Evolutionary conservation across 2,113 vertebrate genomes (phyloP), one percentile per base, ranked within the genome.

Genomic region (Danionella cerebrum): DNA sequence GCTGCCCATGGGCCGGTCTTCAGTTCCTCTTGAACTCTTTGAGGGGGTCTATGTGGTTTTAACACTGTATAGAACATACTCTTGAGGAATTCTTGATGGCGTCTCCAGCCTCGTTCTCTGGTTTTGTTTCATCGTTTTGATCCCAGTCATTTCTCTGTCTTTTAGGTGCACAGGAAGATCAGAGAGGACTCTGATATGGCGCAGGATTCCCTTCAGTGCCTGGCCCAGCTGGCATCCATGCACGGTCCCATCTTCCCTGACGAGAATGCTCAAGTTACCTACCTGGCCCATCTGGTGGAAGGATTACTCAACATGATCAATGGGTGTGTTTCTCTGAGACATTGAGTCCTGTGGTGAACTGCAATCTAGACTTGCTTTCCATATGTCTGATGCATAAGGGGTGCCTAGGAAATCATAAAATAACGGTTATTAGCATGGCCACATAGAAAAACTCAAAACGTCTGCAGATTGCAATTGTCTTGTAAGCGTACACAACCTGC

Each of bases 171-270:
- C 89, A 91, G 92, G 80, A 98, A 98, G 89, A 95, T 98, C 79
- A 90, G 96, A 74, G 95, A 98, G 82, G 96, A 99, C 83, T 95
- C 96, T 1, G 95, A 99, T 86, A 99, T 99, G 96, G 96, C 96
- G 57, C 95, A 98, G 88, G 96, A 99, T 80, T 98, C 96, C 1
- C 87, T 99, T 45, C 96, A 98, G 86, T 99, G 96, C 80, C 86
- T 98, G 82, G 94, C 96, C 76, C 96, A 98, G 87, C 86, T 99
- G 79, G 96, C 96, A 0, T 98, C 96, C 78, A 89, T 98, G 83
- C 94, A 99, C 0, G 96, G 96, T 70, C 93, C 96, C 44, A 78
- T 98, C 81, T 98, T 99, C 80, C 96, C 94, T 0, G 94, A 99
- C 24, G 95, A 98, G 90, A 90, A 90, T 2, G 93, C 96, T 27